Percentiles rank a stretch among this genome's conserved stretches.
Conservation (phyloP, 2,797 vertebrate species). For the Paramormyrops hopkinsi region DNA sequence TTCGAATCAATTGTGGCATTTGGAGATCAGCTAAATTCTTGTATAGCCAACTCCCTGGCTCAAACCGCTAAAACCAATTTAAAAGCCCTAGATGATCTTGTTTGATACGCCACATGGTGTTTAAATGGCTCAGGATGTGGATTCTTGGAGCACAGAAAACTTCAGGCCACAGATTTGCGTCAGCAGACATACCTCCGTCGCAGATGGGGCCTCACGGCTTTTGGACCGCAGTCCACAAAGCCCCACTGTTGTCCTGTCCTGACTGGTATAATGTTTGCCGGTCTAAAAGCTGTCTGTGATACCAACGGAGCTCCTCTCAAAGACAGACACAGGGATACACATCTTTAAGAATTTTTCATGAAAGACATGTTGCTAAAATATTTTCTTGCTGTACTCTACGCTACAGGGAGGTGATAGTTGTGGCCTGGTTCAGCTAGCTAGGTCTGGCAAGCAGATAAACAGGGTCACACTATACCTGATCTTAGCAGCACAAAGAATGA, state of each 20-base stretch:
- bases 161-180: not conserved
- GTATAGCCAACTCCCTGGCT: not conserved
- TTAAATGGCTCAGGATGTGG: not conserved
- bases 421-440: not conserved
- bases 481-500: not conserved
- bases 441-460: not conserved
- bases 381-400: not conserved
- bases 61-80: not conserved
- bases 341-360: not conserved
- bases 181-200: not conserved
- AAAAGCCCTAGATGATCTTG: not conserved
- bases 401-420: not conserved
- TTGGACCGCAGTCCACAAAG: not conserved
- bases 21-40: not conserved
- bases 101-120: slow-evolving; percentile 1
- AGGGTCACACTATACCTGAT: not conserved
- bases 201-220: not conserved
- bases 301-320: not conserved
- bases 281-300: not conserved
- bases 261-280: not conserved
- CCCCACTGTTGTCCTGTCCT: not conserved
- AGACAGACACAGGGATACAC: not conserved
- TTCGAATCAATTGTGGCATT: not conserved
- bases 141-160: not conserved
- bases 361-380: not conserved